Evolutionary conservation across 2,888 invertebrate species (phyloP).

Genomic region (Theodoxus fluviatilis): DNA sequence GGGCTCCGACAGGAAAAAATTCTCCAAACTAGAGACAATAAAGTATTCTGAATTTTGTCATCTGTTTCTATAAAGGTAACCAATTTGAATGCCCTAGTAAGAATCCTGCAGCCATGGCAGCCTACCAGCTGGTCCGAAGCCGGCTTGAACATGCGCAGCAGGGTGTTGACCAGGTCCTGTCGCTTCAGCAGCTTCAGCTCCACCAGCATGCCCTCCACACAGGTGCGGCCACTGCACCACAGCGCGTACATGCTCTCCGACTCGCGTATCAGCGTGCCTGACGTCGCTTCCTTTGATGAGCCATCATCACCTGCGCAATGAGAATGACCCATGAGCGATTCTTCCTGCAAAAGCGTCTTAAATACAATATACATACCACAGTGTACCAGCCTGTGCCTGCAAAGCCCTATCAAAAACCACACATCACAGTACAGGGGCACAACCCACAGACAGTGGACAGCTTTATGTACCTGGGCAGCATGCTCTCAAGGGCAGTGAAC

Average conservation of each 20-base stretch:
- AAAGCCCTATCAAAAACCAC: background rate
- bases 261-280: constrained; percentile 80
- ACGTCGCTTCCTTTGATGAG: constrained; percentile 69
- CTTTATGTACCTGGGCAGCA: no score
- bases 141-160: constrained; percentile 84
- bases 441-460: background rate
- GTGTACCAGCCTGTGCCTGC: background rate
- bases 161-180: constrained; percentile 89
- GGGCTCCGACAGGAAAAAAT: no score
- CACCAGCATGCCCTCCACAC: constrained; percentile 96
- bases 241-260: constrained; percentile 93
- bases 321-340: no score
- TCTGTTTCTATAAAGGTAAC: no score
- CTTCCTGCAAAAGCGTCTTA: no score
- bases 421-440: background rate
- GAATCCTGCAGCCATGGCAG: no score
- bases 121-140: constrained; percentile 81
- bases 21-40: no score
- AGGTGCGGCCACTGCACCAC: constrained; percentile 94
- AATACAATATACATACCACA: background rate
- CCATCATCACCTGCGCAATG: constrained; percentile 83
- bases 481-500: no score
- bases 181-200: constrained; percentile 91
- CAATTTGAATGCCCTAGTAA: no score
- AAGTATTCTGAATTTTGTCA: no score